These are phyloP conservation scores for Canis aureus DNA, from an alignment of 2,113 vertebrate genomes.

Conservation along the genomic window DNA sequence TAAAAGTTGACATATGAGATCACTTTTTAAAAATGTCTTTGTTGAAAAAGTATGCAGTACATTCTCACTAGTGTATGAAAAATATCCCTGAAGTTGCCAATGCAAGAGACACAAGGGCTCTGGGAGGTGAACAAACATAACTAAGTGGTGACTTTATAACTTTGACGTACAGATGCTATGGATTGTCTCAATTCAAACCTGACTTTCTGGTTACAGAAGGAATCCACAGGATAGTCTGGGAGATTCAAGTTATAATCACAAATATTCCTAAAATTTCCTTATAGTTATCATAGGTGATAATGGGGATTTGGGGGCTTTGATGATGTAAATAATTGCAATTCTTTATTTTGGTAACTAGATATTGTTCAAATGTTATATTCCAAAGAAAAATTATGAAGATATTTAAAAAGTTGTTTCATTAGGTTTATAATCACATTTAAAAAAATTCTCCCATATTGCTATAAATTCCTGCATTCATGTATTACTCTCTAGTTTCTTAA, in stretches of 20 bases:
- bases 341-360: not conserved
- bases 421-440: not conserved
- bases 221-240: not conserved
- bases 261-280: not conserved
- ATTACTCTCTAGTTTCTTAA: slow-evolving; percentile 59
- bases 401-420: slow-evolving; percentile 13
- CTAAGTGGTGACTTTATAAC: not conserved
- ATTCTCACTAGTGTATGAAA: not conserved
- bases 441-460: not conserved
- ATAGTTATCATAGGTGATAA: not conserved
- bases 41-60: not conserved
- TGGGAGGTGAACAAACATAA: not conserved
- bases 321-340: not conserved
- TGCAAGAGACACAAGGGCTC: not conserved
- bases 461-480: not conserved
- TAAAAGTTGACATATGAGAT: not conserved
- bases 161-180: not conserved
- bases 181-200: not conserved
- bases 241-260: not conserved
- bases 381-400: not conserved
- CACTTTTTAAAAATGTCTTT: not conserved
- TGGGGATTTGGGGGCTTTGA: not conserved
- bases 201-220: not conserved
- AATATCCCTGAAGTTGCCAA: not conserved
- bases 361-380: not conserved